Evolutionary conservation across 2,888 invertebrate genomes (phyloP), one percentile per base, ranked within the genome.

Genomic region (Nesidiocoris tenuis): DNA sequence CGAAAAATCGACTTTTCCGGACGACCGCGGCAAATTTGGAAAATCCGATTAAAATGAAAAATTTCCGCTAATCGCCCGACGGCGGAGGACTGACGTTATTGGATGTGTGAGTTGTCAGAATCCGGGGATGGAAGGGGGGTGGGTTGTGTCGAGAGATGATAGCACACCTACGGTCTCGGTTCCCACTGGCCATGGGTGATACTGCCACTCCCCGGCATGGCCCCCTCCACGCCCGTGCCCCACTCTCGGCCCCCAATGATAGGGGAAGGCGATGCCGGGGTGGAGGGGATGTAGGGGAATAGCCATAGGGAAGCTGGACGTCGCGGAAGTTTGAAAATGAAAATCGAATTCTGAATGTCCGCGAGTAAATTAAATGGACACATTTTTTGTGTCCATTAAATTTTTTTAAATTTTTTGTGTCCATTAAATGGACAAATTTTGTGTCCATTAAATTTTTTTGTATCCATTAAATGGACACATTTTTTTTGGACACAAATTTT

Each of bases 151-250:
- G 39, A 39, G 61, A 72, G 72, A 61, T 61, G 72, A 72, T 61
- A 70, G 70, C 70, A 70, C 70, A 70, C 70, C 70, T 70, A 61
- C 72, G 72, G 72, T 72, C 72, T 61, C 72, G 61, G 63, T 72
- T 72, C 72, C 63, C 72, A 72, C 72, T 72, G 72, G 72, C 39
- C 72, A 72, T 72, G 54, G 72, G 72, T 54, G 16, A 23, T 17
- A 72, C 72, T 72, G 72, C 72, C 72, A 61, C 63, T 63, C 72
- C 72, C 63, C 61, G 23, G n/a, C 72, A 17, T 21, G 54, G 16
- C 39, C 72, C 61, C 16, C 61, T 0, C 39, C 63, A n/a, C 21
- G n/a, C 61, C 39, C 23, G 1, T 39, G 24, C 71, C 72, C 39
- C 63, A 59, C 59, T 18, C 59, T 59, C n/a, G 5, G 7, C 19